A percentile compares a stretch with the other conserved stretches of the same genome.
phyloP scores from a whole-genome alignment of 2,113 vertebrate species.

The Noturus placidus region DNA sequence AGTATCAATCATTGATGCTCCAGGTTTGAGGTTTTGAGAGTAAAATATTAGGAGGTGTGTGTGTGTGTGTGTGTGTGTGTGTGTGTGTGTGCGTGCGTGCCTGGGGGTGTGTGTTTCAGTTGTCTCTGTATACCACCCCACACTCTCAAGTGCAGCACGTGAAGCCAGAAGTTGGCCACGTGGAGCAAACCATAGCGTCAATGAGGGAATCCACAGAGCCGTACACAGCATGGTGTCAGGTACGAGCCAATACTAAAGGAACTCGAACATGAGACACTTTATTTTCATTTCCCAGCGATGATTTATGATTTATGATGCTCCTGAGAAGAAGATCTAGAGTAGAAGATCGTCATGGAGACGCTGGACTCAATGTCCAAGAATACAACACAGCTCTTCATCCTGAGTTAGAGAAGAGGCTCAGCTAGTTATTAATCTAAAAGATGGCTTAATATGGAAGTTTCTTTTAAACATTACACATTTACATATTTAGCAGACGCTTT shows the following conservation, averaged over 20 bases:
- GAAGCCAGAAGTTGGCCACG: constrained; percentile 70
- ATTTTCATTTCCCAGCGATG: neutral
- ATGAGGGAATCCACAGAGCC: constrained; percentile 78
- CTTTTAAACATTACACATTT: no score
- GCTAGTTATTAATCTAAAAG: no score
- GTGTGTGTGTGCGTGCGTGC: neutral
- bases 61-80: no score
- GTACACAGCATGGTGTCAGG: constrained; percentile 82
- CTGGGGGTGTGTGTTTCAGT: constrained; percentile 64
- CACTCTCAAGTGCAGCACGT: constrained; percentile 64
- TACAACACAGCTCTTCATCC: neutral
- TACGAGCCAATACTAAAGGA: constrained; percentile 55
- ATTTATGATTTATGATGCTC: neutral
- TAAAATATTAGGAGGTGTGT: neutral
- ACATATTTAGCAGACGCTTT: no score
- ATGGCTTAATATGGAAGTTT: no score
- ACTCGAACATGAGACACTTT: neutral
- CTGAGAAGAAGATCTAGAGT: neutral
- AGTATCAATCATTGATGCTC: neutral
- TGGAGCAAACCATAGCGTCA: constrained; percentile 79
- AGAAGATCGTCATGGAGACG: neutral
- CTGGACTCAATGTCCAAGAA: neutral
- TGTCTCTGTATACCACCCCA: constrained; percentile 86
- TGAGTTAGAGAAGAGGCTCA: no score
- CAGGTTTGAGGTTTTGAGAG: neutral